Conservation (phyloP, 2,113 vertebrate genomes). For the Lophotis ruficrista region DNA sequence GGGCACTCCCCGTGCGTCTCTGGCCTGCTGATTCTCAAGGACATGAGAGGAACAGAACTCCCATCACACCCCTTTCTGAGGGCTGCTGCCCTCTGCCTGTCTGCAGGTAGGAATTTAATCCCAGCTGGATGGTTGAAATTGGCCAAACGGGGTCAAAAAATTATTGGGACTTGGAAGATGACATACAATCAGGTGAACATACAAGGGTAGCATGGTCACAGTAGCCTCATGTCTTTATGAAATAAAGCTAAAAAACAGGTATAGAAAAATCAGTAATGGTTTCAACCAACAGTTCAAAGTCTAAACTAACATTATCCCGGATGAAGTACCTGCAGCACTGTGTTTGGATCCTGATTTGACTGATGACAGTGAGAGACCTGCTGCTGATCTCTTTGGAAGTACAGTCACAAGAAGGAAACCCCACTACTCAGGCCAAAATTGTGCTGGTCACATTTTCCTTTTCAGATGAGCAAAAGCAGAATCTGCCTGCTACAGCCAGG, state of each 20-base stretch:
- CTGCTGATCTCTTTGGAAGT: not conserved
- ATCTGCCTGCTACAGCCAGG: not conserved
- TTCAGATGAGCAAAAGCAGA: not conserved
- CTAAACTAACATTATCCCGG: not conserved
- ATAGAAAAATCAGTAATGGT: not conserved
- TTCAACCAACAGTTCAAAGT: not conserved
- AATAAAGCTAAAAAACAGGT: not conserved
- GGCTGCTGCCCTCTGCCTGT: not conserved
- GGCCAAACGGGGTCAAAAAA: not conserved
- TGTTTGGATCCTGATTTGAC: not conserved
- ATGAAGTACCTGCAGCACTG: not conserved
- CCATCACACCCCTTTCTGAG: not conserved
- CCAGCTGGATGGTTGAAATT: not conserved
- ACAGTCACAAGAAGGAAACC: not conserved
- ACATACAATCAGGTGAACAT: not conserved
- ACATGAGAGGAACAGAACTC: accelerated
- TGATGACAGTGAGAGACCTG: not conserved
- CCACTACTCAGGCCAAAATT: not conserved
- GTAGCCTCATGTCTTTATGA: not conserved
- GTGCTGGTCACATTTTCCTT: not conserved
- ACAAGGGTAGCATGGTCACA: not conserved
- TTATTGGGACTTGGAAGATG: not conserved
- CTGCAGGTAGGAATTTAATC: not conserved
- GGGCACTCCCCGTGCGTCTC: not conserved
- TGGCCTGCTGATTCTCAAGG: not conserved